Evolutionary conservation across 2,797 vertebrate species (phyloP).

Genomic region (Phoeniculus purpureus): DNA sequence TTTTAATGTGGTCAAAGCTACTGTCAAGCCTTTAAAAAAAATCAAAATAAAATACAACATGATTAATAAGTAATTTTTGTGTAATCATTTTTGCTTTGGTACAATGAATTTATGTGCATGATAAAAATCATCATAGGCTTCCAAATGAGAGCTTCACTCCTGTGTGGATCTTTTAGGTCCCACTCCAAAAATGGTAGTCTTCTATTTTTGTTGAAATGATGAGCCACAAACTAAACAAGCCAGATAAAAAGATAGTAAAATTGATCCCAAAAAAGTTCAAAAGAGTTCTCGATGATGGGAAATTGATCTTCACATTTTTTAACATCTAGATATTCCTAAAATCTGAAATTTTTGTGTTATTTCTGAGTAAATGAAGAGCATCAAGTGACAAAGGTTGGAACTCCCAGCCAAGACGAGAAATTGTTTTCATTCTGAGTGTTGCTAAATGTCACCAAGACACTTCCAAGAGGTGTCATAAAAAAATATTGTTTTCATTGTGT

Average conservation of each 20-base stretch:
- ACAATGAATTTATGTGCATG: not conserved
- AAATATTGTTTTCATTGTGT: not conserved
- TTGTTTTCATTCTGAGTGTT: not conserved
- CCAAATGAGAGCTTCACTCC: not conserved
- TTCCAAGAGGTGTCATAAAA: not conserved
- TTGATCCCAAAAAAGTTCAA: not conserved
- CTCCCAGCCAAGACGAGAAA: not conserved
- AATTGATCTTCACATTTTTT: not conserved
- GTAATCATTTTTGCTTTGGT: not conserved
- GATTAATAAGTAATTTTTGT: not conserved
- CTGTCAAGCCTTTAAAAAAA: not conserved
- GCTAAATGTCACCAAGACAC: not conserved
- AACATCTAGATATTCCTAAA: not conserved
- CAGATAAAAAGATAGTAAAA: not conserved
- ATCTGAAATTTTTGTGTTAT: not conserved
- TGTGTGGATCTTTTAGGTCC: not conserved
- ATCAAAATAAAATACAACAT: not conserved
- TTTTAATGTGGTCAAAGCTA: not conserved
- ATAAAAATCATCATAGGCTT: not conserved
- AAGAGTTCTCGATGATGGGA: not conserved
- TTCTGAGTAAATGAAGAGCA: not conserved
- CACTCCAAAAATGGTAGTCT: not conserved
- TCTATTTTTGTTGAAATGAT: not conserved
- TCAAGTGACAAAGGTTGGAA: not conserved
- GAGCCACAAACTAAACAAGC: not conserved